Conservation (phyloP, 2,113 vertebrate species). For the Onychostoma macrolepis region DNA sequence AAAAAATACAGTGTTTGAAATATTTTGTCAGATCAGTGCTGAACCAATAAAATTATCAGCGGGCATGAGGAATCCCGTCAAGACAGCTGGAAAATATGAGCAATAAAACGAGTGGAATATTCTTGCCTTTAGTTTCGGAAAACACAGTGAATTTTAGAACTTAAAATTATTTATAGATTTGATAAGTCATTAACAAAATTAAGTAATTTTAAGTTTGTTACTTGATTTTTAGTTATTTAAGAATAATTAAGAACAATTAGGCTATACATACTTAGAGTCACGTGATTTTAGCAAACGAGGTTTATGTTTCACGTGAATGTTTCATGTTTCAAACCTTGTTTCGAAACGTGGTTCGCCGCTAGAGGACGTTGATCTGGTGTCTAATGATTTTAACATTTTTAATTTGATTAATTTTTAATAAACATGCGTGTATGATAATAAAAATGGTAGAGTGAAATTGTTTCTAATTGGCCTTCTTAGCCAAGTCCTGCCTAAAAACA, state of each 20-base stretch:
- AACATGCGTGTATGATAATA: too few species aligned
- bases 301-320: too few species aligned
- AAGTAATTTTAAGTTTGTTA: neutral
- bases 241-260: too few species aligned
- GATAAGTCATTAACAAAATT: neutral
- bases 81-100: slow-evolving; percentile 32
- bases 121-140: slow-evolving; percentile 13
- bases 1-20: slow-evolving; percentile 41
- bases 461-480: too few species aligned
- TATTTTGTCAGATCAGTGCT: slow-evolving; percentile 23
- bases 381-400: too few species aligned
- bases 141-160: neutral
- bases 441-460: too few species aligned
- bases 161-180: neutral
- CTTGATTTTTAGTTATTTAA: neutral
- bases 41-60: slow-evolving; percentile 41
- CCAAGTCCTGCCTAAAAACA: neutral
- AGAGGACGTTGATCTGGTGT: too few species aligned
- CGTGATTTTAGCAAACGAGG: neutral
- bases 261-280: neutral
- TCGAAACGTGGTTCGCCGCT: neutral
- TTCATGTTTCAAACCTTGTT: too few species aligned
- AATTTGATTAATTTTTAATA: too few species aligned
- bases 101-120: slow-evolving; percentile 35
- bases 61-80: slow-evolving; percentile 16